Percentiles rank a stretch among this genome's conserved stretches.
Evolutionary conservation across 1,140 invertebrate species (phyloP).

Genomic region (Ruditapes philippinarum): DNA sequence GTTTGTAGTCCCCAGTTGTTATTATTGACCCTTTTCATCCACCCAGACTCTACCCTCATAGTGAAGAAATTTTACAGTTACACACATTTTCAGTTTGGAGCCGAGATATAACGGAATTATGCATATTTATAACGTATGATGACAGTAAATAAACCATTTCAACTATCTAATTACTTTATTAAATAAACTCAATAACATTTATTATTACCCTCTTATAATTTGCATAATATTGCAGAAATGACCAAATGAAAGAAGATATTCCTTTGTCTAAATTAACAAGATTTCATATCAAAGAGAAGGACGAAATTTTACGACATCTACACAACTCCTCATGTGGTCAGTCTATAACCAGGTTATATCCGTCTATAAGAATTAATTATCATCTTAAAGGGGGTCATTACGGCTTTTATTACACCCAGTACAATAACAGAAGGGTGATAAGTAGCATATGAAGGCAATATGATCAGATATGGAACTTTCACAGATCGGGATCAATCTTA

Average conservation of each 20-base stretch:
- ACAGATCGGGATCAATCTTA: constrained; percentile 2
- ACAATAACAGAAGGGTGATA: constrained; percentile 44
- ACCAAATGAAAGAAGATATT: neutral
- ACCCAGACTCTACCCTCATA: neutral
- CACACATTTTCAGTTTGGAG: constrained; percentile 11
- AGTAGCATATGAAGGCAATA: constrained; percentile 28
- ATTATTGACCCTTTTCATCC: neutral
- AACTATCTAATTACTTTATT: constrained; percentile 1
- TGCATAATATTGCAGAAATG: constrained; percentile 8
- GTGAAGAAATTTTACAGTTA: constrained; percentile 43
- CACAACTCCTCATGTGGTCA: neutral
- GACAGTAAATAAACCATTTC: neutral
- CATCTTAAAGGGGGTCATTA: constrained; percentile 12
- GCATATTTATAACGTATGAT: neutral
- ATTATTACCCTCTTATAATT: neutral
- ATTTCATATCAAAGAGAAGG: neutral
- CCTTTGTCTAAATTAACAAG: constrained; percentile 8
- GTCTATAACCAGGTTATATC: constrained; percentile 4
- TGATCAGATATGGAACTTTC: constrained; percentile 43
- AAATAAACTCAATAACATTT: constrained; percentile 47
- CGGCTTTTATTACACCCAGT: constrained; percentile 9
- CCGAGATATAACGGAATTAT: neutral
- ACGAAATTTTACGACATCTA: neutral
- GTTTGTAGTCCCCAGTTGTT: constrained; percentile 9
- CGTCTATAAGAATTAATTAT: constrained; percentile 15